These are phyloP conservation scores for Paramisgurnus dabryanus DNA, from an alignment of 2,113 vertebrate genomes.

Conservation along the genomic window DNA sequence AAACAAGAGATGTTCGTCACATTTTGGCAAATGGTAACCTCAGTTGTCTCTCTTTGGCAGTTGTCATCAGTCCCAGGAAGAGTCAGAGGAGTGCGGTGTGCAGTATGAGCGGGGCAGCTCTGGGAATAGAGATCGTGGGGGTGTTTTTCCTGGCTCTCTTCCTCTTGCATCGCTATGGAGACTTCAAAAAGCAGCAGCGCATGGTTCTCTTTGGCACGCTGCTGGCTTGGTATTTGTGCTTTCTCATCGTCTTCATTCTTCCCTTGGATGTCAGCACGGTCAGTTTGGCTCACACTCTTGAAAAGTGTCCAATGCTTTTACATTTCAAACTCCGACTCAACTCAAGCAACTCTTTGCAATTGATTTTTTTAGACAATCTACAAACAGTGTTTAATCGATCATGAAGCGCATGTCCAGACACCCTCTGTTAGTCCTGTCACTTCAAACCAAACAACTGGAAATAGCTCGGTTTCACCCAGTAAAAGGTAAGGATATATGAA, in stretches of 20 bases:
- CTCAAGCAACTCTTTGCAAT: neutral
- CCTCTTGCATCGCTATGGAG: slow-evolving; percentile 93
- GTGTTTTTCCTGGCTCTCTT: slow-evolving; percentile 96
- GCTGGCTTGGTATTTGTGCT: slow-evolving; percentile 97
- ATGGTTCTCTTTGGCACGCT: slow-evolving; percentile 93
- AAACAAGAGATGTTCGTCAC: neutral
- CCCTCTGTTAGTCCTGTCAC: slow-evolving; percentile 36
- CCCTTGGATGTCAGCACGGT: slow-evolving; percentile 97
- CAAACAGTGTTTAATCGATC: slow-evolving; percentile 73
- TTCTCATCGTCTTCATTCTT: slow-evolving; percentile 95
- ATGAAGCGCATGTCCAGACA: slow-evolving; percentile 45
- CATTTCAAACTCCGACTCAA: neutral
- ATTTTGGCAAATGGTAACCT: neutral
- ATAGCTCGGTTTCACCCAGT: slow-evolving; percentile 57
- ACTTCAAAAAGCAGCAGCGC: slow-evolving; percentile 93
- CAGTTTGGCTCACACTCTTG: slow-evolving; percentile 56
- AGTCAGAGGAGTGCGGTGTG: slow-evolving; percentile 5
- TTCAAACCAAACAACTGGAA: slow-evolving; percentile 64
- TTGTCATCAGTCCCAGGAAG: slow-evolving; percentile 9
- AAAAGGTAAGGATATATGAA: slow-evolving; percentile 58
- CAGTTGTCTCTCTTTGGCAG: slow-evolving; percentile 18
- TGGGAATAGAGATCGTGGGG: slow-evolving; percentile 91
- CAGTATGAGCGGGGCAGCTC: slow-evolving; percentile 88
- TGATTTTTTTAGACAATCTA: slow-evolving; percentile 73
- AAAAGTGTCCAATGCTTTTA: neutral